A percentile compares a stretch with the other conserved stretches of the same genome.
Conservation (phyloP, 2,888 invertebrate species). For the Belgica antarctica region DNA sequence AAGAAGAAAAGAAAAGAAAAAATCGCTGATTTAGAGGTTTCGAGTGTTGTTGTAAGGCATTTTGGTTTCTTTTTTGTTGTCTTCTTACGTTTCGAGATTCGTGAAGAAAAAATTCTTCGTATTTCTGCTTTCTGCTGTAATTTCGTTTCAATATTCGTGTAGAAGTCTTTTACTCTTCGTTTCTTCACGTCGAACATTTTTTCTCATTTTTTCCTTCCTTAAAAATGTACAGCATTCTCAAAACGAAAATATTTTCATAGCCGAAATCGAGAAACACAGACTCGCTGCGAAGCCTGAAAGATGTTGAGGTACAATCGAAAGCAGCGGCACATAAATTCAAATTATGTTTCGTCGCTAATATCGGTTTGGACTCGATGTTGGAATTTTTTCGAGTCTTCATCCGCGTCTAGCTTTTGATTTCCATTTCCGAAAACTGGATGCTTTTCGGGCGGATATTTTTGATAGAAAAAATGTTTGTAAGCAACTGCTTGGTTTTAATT, state of each 20-base stretch:
- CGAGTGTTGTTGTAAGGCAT: background rate
- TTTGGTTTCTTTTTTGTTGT: constrained; percentile 29
- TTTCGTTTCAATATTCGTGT: constrained; percentile 20
- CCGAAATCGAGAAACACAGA: background rate
- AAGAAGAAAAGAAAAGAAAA: constrained; percentile 30
- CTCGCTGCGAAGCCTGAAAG: constrained; percentile 14
- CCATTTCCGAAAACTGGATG: background rate
- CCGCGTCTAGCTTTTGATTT: constrained; percentile 2
- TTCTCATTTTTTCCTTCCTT: background rate
- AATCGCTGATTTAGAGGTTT: background rate
- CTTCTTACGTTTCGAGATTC: constrained; percentile 30
- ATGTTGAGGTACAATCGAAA: constrained; percentile 3
- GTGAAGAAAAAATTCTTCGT: constrained; percentile 41
- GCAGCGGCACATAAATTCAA: constrained; percentile 11
- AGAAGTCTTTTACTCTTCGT: background rate
- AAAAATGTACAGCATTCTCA: constrained; percentile 29
- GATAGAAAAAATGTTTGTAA: no score
- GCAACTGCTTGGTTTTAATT: no score
- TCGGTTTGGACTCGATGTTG: background rate
- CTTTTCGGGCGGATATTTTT: background rate
- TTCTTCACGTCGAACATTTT: background rate
- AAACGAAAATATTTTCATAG: constrained; percentile 28
- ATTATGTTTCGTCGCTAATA: background rate
- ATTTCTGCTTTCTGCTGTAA: constrained; percentile 33
- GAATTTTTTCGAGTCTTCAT: background rate